Evolutionary conservation across 1,140 invertebrate genomes (phyloP), one percentile per base, ranked within the genome.

Genomic region (Adelges cooleyi): DNA sequence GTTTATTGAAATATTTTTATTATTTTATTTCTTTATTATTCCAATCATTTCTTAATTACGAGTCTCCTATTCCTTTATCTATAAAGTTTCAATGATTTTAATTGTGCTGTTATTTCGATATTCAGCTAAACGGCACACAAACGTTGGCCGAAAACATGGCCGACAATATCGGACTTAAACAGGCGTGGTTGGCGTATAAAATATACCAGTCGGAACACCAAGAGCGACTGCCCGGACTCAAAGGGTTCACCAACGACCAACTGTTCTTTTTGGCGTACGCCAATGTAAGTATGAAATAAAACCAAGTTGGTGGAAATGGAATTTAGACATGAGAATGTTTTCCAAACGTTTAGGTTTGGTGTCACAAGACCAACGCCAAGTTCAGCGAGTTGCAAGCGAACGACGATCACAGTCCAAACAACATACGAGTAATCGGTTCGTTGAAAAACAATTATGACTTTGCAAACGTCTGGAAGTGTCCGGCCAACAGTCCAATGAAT

Each of bases 101-200:
- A 33, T 33, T 33, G 11, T 44, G 40, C 15, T 53, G 13, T 29
- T 18, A 53, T 10, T 29, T 33, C 8, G n/a, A 5, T 69, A n/a
- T 67, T 1, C 46, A 80, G 78, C 77, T 91, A 17, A 84, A 92
- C 71, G 91, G 91, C 5, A 81, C 84, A 65, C 77, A 81, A 27
- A 92, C 89, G 1, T 75, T 92, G 65, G 89, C 82, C 15, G 91
- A 95, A 77, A 95, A 95, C 72, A 89, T 95, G 53, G 92, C 92
- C 0, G 92, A 95, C 73, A 95, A 95, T 72, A 90, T 90, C 5
- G 84, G 92, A 3, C 72, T 96, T 18, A 82, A 85, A 62, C 85
- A 91, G 72, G 86, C 92, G 1, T 82, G 84, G 65, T 72, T 78
- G 29, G 91, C 89, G 13, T 87, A 90, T 69, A 65, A 69, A 40